Conservation (phyloP, 1,140 invertebrate species). For the Magallana ariakensis region DNA sequence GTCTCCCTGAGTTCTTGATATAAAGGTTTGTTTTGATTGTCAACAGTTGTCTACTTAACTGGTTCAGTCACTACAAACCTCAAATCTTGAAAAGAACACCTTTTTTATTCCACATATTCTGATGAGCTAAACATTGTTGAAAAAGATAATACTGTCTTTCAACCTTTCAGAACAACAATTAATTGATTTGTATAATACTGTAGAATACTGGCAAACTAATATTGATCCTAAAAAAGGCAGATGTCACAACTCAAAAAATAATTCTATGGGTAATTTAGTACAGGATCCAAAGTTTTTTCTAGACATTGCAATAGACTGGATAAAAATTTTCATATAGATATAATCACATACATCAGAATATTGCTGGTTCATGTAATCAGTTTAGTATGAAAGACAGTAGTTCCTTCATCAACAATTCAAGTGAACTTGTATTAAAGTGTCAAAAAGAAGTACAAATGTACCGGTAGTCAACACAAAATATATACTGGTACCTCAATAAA, state of each 20-base stretch:
- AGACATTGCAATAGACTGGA: no score
- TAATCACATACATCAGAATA: no score
- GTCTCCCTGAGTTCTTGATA: slow-evolving; percentile 24
- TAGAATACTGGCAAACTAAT: no score
- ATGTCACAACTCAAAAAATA: not conserved
- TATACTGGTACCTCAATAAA: not conserved
- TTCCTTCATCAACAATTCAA: not conserved
- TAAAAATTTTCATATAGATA: no score
- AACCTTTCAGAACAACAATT: not conserved
- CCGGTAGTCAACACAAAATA: not conserved
- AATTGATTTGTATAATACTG: not conserved
- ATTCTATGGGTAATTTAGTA: not conserved
- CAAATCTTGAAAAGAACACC: not conserved
- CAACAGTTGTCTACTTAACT: slow-evolving; percentile 8
- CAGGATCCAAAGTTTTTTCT: no score
- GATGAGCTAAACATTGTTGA: not conserved
- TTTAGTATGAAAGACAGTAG: slow-evolving; percentile 18
- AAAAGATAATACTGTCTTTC: slow-evolving; percentile 25
- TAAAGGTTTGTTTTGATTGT: not conserved
- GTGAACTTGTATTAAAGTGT: slow-evolving; percentile 20
- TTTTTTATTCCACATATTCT: not conserved
- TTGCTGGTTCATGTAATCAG: not conserved
- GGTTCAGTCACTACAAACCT: not conserved
- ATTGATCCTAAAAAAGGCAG: no score
- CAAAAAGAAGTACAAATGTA: not conserved